Evolutionary conservation across 2,113 vertebrate genomes (phyloP), one percentile per base, ranked within the genome.

Genomic region (Abramis brama): DNA sequence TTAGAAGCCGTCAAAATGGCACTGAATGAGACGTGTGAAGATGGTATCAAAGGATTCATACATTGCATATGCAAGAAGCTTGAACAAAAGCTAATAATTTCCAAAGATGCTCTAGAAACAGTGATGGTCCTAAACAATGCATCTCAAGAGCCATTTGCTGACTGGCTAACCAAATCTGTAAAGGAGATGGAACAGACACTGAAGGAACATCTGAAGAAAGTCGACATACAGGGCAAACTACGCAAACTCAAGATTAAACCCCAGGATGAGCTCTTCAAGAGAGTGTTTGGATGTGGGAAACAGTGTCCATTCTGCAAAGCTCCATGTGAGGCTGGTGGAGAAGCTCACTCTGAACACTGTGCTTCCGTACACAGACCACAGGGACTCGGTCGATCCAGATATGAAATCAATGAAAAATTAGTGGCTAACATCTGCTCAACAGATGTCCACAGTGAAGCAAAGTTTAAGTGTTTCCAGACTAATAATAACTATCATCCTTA

Each of bases 211-310:
- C 77, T 89, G 0, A 66, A 88, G 74, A 0, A 1, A 2, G 6
- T 1, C 2, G 0, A 75, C 12, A 78, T 92, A 6, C 0, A 60
- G 9, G 27, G 0, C 0, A 93, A 89, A 87, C 82, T 92, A 0
- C 0, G 0, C 4, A 39, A 0, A 1, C 89, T 93, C 6, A 30
- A 82, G 2, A n/a, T 92, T 15, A 90, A 91, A 2, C 93, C 93
- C 43, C 85, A 94, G 83, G 70, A 89, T 23, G 92, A 89, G 78
- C 86, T 94, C 43, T 93, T 92, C 81, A 89, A 9, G 9, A 74
- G 27, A 33, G 50, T 95, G 25, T 90, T 94, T 88, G 95, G 94
- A 71, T 95, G 95, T 89, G 94, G 94, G 2, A 83, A 93, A 81
- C 93, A 89, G 85, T 95, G 94, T 89, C 94, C 93, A 4, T 95